Evolutionary conservation across 2,797 vertebrate genomes (phyloP).

Genomic region (Cottoperca gobio): DNA sequence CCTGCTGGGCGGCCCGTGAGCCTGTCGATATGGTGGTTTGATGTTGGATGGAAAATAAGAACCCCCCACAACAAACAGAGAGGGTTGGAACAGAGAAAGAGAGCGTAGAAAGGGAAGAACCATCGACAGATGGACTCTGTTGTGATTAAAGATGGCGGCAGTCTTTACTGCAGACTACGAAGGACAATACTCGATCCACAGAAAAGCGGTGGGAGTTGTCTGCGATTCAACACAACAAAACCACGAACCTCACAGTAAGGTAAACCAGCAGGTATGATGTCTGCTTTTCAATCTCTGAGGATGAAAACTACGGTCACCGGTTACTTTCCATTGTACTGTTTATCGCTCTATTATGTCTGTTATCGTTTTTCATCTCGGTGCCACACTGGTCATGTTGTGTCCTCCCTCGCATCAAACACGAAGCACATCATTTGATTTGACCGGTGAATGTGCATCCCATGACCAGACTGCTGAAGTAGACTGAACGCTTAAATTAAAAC

Average conservation of each 20-base stretch:
- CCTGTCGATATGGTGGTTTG: slow-evolving; percentile 85
- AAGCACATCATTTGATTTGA: slow-evolving; percentile 82
- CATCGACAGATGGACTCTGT: slow-evolving; percentile 86
- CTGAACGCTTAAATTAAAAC: slow-evolving; percentile 64
- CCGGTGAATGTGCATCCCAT: slow-evolving; percentile 69
- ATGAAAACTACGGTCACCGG: slow-evolving; percentile 58
- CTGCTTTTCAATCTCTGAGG: slow-evolving; percentile 67
- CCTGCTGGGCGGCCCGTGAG: slow-evolving; percentile 84
- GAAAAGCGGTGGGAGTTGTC: slow-evolving; percentile 80
- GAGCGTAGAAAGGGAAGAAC: slow-evolving; percentile 82
- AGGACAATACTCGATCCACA: slow-evolving; percentile 75
- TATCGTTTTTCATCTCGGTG: slow-evolving; percentile 66
- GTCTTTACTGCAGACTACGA: slow-evolving; percentile 85
- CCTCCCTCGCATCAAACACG: slow-evolving; percentile 74
- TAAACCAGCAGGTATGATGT: slow-evolving; percentile 78
- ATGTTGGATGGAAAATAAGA: slow-evolving; percentile 86
- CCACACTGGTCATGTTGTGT: slow-evolving; percentile 67
- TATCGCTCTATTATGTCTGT: slow-evolving; percentile 68
- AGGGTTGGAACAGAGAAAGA: slow-evolving; percentile 84
- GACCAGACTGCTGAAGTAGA: slow-evolving; percentile 58
- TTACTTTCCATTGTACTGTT: slow-evolving; percentile 71
- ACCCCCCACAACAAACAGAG: slow-evolving; percentile 82
- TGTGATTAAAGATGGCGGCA: slow-evolving; percentile 90
- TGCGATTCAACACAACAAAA: slow-evolving; percentile 76
- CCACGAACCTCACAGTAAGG: slow-evolving; percentile 72